Conservation (phyloP, 30 jellyfish, hydroid and myxozoan species). For the Sanderia malayensis region DNA sequence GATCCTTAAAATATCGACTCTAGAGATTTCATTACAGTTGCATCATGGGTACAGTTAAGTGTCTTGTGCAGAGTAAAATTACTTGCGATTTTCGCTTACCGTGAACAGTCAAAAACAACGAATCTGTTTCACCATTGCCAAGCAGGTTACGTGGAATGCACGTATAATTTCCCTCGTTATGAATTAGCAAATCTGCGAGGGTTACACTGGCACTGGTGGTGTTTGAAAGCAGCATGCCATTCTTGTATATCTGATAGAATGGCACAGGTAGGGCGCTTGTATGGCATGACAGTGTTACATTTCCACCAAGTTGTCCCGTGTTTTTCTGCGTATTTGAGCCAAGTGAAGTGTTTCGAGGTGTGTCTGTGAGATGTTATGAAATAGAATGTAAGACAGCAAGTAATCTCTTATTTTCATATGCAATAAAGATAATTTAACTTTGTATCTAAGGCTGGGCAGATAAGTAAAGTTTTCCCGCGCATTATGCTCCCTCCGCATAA, state of each 20-base stretch:
- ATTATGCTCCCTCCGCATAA: no score
- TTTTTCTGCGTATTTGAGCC: not conserved
- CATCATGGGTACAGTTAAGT: no score
- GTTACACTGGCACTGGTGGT: conserved; percentile 1
- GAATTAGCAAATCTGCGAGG: not conserved
- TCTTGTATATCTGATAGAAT: conserved; percentile 21
- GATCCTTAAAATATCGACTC: not conserved
- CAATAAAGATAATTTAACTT: no score
- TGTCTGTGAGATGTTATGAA: not conserved
- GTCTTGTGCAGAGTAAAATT: not conserved
- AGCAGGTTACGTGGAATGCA: conserved; percentile 18
- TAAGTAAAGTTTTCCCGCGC: no score
- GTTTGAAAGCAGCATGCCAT: conserved; percentile 4
- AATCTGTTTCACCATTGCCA: conserved; percentile 10
- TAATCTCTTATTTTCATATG: no score
- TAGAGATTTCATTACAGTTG: no score
- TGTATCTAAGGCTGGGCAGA: no score
- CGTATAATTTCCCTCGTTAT: conserved; percentile 26
- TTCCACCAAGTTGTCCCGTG: conserved; percentile 18
- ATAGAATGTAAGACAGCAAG: no score
- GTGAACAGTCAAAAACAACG: not conserved
- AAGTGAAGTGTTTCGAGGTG: conserved; percentile 16
- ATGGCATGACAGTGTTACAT: conserved; percentile 12
- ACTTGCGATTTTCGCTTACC: not conserved
- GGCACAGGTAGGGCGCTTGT: conserved; percentile 28